These are phyloP conservation scores for Numida meleagris DNA, from an alignment of 2,113 vertebrate species.

Conservation along the genomic window DNA sequence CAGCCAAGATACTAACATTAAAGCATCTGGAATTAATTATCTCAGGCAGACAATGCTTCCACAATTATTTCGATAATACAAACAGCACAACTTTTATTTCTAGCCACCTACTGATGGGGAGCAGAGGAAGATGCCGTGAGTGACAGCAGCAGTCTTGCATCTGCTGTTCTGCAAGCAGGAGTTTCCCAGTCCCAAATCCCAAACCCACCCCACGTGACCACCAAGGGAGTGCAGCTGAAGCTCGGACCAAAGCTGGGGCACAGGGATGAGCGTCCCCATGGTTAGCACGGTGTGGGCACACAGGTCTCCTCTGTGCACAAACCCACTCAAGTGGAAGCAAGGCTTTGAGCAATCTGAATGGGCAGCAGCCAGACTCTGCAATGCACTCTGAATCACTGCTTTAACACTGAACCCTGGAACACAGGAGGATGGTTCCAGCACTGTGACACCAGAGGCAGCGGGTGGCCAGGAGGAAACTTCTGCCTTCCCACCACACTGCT, in stretches of 20 bases:
- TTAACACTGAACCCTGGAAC: neutral
- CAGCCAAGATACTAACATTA: slow-evolving; percentile 25
- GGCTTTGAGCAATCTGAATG: neutral
- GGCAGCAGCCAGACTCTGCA: neutral
- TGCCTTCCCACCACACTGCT: neutral
- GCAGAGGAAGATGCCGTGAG: neutral
- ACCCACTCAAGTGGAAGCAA: neutral
- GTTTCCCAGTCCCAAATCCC: neutral
- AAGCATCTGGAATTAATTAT: slow-evolving; percentile 65
- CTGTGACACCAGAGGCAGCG: neutral
- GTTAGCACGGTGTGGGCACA: fast-evolving
- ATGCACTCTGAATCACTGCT: neutral
- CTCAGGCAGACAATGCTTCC: slow-evolving; percentile 30
- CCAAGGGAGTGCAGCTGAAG: neutral
- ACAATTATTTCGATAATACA: slow-evolving; percentile 34
- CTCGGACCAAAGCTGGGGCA: neutral
- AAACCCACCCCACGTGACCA: neutral
- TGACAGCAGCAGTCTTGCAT: neutral
- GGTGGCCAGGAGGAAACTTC: neutral
- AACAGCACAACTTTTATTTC: neutral
- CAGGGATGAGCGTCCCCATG: neutral
- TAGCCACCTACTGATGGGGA: neutral
- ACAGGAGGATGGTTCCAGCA: fast-evolving
- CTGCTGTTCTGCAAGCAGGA: neutral
- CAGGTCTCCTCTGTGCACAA: neutral